These are phyloP conservation scores for Paedocypris micromegethes DNA, from an alignment of 2,797 vertebrate species.

Conservation along the genomic window DNA sequence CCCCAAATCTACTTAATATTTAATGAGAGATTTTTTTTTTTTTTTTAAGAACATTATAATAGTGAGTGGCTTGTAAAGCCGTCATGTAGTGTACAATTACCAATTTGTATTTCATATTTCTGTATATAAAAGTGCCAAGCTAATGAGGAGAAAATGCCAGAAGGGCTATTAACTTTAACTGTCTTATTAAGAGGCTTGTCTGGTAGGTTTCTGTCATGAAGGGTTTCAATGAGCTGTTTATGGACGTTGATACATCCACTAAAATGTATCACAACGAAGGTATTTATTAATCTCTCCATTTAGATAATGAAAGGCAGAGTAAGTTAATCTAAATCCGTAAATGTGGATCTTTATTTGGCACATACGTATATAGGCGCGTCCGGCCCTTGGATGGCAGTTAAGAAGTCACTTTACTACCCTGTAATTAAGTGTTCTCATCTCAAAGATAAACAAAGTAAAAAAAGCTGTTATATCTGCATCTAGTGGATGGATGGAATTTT, in stretches of 20 bases:
- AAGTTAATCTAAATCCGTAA: conserved; percentile 27
- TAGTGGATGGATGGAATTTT: no score
- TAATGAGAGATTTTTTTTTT: no score
- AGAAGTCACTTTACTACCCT: background rate
- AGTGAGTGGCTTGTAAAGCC: conserved; percentile 39
- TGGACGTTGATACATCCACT: conserved; percentile 49
- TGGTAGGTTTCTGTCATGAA: conserved; percentile 27
- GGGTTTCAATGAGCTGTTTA: conserved; percentile 44
- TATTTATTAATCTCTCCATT: conserved; percentile 45
- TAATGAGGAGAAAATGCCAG: conserved; percentile 17
- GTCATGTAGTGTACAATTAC: no score
- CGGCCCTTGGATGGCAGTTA: background rate
- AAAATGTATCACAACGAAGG: no score
- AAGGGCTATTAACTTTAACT: conserved; percentile 39
- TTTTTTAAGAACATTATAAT: background rate
- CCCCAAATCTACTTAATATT: no score
- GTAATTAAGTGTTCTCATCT: no score
- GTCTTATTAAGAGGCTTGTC: conserved; percentile 30
- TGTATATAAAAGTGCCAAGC: conserved; percentile 36
- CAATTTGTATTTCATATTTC: conserved; percentile 24
- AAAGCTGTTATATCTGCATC: no score
- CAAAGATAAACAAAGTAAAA: no score
- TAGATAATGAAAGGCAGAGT: conserved; percentile 44
- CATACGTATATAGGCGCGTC: background rate
- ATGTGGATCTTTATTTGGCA: conserved; percentile 33